Evolutionary conservation across 2,797 vertebrate species (phyloP).

Genomic region (Phyllotis vaccarum): DNA sequence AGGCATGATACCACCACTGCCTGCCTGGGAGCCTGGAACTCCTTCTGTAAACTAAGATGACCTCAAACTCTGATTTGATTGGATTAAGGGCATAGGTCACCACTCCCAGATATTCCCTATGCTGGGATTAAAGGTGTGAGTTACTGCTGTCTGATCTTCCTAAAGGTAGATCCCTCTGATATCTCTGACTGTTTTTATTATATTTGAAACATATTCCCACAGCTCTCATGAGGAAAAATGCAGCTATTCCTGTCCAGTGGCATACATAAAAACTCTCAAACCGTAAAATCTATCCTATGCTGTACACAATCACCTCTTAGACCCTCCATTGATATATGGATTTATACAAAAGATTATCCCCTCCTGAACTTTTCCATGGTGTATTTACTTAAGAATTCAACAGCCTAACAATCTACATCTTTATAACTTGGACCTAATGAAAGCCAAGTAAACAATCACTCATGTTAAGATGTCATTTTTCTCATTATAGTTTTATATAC

Average conservation of each 20-base stretch:
- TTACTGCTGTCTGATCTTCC: too few relatives aligned
- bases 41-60: too few relatives aligned
- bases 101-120: too few relatives aligned
- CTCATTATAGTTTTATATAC: not conserved
- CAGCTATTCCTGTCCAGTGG: not conserved
- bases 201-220: too few relatives aligned
- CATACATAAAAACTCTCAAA: not conserved
- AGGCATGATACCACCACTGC: too few relatives aligned
- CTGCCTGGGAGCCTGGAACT: too few relatives aligned
- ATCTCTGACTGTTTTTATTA: too few relatives aligned
- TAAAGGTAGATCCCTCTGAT: too few relatives aligned
- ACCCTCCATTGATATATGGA: not conserved
- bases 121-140: too few relatives aligned
- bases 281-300: not conserved
- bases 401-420: not conserved
- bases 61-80: too few relatives aligned
- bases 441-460: slow-evolving; percentile 35
- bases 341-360: not conserved
- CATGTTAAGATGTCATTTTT: slow-evolving; percentile 48
- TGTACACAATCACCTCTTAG: not conserved
- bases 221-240: not conserved
- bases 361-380: not conserved
- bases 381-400: not conserved
- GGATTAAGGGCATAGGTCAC: too few relatives aligned
- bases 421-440: not conserved